A percentile compares a stretch with the other conserved stretches of the same genome.
phyloP scores from a whole-genome alignment of 2,113 vertebrate genomes.

The Dicrurus megarhynchus region DNA sequence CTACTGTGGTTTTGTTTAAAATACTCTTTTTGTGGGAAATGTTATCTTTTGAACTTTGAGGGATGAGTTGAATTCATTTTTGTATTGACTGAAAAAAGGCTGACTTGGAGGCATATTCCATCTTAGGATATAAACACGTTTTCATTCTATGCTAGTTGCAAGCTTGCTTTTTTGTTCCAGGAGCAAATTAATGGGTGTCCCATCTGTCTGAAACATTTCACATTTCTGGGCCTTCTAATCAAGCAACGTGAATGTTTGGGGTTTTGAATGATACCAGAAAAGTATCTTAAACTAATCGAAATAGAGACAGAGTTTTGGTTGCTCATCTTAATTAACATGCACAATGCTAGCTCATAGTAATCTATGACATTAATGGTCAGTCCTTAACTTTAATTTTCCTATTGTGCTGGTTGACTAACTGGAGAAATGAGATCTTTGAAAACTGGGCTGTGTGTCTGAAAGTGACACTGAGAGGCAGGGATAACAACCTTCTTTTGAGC shows the following conservation, averaged over 20 bases:
- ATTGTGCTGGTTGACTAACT: background rate
- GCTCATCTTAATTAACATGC: background rate
- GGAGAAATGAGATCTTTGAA: background rate
- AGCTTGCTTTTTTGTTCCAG: background rate
- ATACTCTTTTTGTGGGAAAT: background rate
- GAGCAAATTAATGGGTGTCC: background rate
- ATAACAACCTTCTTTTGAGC: background rate
- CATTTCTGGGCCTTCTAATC: background rate
- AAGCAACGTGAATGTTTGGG: background rate
- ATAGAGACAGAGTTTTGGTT: background rate
- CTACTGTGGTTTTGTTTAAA: background rate
- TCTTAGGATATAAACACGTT: background rate
- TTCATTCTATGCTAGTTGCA: background rate
- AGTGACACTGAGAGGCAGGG: background rate
- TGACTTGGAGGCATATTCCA: background rate
- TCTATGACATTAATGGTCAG: background rate
- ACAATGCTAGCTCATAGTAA: background rate
- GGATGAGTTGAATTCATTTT: background rate
- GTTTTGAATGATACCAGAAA: background rate
- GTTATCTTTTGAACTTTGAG: background rate
- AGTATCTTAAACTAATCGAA: background rate
- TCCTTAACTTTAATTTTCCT: background rate
- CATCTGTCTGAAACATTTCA: background rate
- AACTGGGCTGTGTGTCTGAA: background rate
- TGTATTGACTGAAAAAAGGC: background rate